Conservation (phyloP, 2,797 vertebrate genomes). For the Steatocranus sp. region DNA sequence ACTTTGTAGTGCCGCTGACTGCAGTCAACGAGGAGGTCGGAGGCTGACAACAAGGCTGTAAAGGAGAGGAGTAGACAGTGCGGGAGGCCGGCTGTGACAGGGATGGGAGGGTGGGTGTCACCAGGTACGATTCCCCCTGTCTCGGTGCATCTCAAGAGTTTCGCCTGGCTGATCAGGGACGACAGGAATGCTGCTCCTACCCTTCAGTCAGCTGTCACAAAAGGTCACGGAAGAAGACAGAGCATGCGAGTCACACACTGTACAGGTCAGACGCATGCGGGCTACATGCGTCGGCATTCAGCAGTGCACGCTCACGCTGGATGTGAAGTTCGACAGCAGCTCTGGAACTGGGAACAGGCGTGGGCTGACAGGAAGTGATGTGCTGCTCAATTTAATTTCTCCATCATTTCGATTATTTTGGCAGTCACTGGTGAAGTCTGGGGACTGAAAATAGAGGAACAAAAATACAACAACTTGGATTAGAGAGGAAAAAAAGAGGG, state of each 20-base stretch:
- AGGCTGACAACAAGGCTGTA: slow-evolving; percentile 50
- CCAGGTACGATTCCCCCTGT: slow-evolving; percentile 66
- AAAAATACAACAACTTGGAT: slow-evolving; percentile 67
- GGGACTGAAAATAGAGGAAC: slow-evolving; percentile 55
- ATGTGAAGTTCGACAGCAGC: neutral
- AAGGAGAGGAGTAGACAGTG: slow-evolving; percentile 19
- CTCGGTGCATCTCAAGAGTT: slow-evolving; percentile 54
- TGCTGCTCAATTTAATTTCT: slow-evolving; percentile 63
- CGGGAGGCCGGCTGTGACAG: slow-evolving; percentile 55
- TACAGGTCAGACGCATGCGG: slow-evolving; percentile 21
- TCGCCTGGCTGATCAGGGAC: slow-evolving; percentile 74
- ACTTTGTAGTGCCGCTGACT: neutral
- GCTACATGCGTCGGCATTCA: slow-evolving; percentile 10
- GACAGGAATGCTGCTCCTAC: slow-evolving; percentile 68
- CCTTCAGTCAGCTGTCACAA: slow-evolving; percentile 76
- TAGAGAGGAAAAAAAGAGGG: slow-evolving; percentile 61
- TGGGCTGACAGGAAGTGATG: slow-evolving; percentile 34
- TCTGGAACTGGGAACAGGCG: neutral
- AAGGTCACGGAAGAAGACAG: slow-evolving; percentile 54
- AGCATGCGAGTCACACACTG: slow-evolving; percentile 27
- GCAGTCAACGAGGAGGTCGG: neutral
- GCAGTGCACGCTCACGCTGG: neutral
- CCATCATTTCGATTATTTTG: slow-evolving; percentile 63
- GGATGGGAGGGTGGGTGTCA: slow-evolving; percentile 65
- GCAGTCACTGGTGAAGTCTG: slow-evolving; percentile 62